phyloP scores from a whole-genome alignment of 1,140 invertebrate species.

The Pseudachorutes palmiensis region DNA sequence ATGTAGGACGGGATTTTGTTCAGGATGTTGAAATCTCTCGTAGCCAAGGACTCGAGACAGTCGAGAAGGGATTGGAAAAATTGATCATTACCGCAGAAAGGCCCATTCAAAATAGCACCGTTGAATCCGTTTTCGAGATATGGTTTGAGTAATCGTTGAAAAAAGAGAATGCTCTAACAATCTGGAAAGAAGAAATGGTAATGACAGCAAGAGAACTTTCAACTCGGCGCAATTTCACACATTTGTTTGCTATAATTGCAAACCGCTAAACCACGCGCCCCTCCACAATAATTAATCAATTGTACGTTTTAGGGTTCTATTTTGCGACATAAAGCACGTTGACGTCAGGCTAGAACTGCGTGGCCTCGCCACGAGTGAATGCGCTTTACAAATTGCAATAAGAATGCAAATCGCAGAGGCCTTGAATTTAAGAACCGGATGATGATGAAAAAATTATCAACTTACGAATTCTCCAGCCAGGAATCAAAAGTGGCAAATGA shows the following conservation, averaged over 20 bases:
- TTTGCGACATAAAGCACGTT: no score
- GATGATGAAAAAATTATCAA: not conserved
- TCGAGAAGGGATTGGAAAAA: slow-evolving; percentile 27
- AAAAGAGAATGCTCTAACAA: slow-evolving; percentile 26
- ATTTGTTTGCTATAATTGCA: slow-evolving; percentile 12
- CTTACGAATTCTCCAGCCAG: slow-evolving; percentile 28
- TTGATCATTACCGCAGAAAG: slow-evolving; percentile 29
- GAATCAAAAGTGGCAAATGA: slow-evolving; percentile 32
- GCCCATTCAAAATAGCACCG: slow-evolving; percentile 35
- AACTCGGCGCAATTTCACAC: not conserved
- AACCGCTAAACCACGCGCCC: not conserved
- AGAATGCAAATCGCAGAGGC: no score
- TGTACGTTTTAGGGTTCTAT: no score
- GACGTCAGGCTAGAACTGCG: no score
- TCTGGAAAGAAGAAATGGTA: slow-evolving; percentile 15
- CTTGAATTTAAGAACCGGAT: not conserved
- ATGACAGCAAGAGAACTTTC: not conserved
- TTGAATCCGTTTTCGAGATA: slow-evolving; percentile 1
- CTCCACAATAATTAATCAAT: no score
- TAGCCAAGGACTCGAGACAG: slow-evolving; percentile 26
- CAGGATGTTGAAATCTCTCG: slow-evolving; percentile 24
- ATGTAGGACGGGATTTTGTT: slow-evolving; percentile 15
- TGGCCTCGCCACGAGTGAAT: not conserved
- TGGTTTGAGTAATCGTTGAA: slow-evolving; percentile 3
- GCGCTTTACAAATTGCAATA: not conserved